Evolutionary conservation across 1,140 invertebrate species (phyloP), one percentile per base, ranked within the genome.

Genomic region (Drosophila trapezifrons): DNA sequence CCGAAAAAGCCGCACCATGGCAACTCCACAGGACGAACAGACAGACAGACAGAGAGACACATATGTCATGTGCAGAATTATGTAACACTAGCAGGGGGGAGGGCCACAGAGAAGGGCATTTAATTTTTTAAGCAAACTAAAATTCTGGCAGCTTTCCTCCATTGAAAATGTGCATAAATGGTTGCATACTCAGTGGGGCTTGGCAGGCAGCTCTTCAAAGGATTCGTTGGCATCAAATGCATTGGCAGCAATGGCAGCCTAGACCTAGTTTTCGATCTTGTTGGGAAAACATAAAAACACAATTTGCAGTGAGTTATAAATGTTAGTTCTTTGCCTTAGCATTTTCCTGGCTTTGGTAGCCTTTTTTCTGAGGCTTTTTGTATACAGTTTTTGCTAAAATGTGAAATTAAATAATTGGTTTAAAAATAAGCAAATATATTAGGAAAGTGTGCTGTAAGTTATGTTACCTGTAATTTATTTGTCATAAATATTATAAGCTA

Each of bases 81-180:
- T 82, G 63, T 69, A 72, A 87, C 64, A 58, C 59, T 7, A 46
- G 42, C n/a, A 5, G 54, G 22, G 4, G 38, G 2, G 1, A 35
- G 66, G 51, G 37, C n/a, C n/a, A 9, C 5, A 9, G 27, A 10
- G 15, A 4, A 22, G 43, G 71, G 76, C 52, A 66, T 83, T 80
- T 89, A 89, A 89, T 87, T 72, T 89, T 87, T 89, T 80, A 80
- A 84, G 84, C 59, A 76, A 87, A 76, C 71, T 59, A 66, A 59
- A 70, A 49, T 66, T 70, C 64, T 40, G 56, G 46, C 42, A 64
- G 70, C 40, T 66, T 75, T 62, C 40, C 29, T 40, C 17, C 13
- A 85, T 78, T 74, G 60, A 80, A 77, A 77, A 43, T 70, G 64
- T 56, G 55, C 80, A 82, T 64, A 64, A 70, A 64, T 58, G 25